Evolutionary conservation across 2,113 vertebrate genomes (phyloP), one percentile per base, ranked within the genome.

Genomic region (Caranx melampygus): DNA sequence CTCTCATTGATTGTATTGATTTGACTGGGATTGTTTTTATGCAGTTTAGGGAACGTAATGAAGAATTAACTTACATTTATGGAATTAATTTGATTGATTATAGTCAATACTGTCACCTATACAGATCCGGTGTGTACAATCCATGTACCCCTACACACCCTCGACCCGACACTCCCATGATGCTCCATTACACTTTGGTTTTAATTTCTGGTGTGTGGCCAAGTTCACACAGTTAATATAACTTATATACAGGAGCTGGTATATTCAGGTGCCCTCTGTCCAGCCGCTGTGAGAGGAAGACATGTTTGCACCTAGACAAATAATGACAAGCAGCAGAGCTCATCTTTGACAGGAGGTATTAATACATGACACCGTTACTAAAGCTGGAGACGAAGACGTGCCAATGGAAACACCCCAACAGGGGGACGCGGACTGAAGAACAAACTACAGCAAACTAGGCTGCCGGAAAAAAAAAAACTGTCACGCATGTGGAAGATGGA

Each of bases 331-430:
- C 31, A 59, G 60, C 21, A n/a, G 40, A 84, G 62, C 12, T 76
- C 37, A 18, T 44, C 11, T 70, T 47, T 75, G 8, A 72, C 37
- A 69, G 16, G 5, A n/a, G 67, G 72, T 79, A 79, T 86, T 57
- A 70, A 66, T 75, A 58, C 51, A 49, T 51, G 67, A 81, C 86
- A 81, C 66, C 0, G 15, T 78, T 75, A 2, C 73, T 81, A 76
- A 81, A 83, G 35, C 58, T 57, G 58, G 68, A 62, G 12, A 61
- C 62, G 37, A 81, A 37, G 21, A 58, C 16, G 66, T 0, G 9
- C 15, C 0, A 60, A 34, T n/a, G 54, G 72, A 85, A 87, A 1
- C 26, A 37, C 83, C 49, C 42, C 68, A 69, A 47, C 5, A 3
- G 10, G 40, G 16, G 47, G 12, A 64, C 2, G n/a, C 11, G 42